Base-by-base conservation (phyloP, 2,797 vertebrate genomes). In the Mycteria americana region DNA sequence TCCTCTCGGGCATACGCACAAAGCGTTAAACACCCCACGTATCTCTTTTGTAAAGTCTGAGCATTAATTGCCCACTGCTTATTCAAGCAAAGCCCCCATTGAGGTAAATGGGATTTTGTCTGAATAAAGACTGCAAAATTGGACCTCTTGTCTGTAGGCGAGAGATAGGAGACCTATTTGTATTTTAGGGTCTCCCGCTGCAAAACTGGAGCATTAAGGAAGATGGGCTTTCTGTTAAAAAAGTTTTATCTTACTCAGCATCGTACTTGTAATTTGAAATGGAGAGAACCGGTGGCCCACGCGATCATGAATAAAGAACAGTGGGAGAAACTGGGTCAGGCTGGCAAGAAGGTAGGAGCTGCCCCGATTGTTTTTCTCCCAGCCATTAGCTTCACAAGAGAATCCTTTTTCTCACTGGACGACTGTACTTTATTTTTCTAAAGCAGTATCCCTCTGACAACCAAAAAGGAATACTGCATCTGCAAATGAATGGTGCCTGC, bases 281-380 rank as follows among this genome's bases (percentile, higher is more conserved):
- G 69, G 93, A 94, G 93, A 95, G 87, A 95, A 74, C 95, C 76
- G 72, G 62, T 91, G 94, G 92, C 92, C 95, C 96, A 92, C 79
- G 45, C 89, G 78, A 83, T 97, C 96, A 95, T 96, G 93, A 96
- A 97, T 97, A 97, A 97, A 97, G 95, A 97, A 96, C 95, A 97
- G 96, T 89, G 95, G 95, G 92, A 96, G 95, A 97, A 96, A 96
- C 59, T 96, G 95, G 96, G 95, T 97, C 95, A 96, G 95, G 67
- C 95, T 95, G 96, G 95, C 93, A 81, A 93, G 95, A 96, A 96
- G 96, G 96, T 94, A 93, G 92, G 91, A 97, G 93, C 96, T 94
- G 96, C 94, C 96, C 95, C 76, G 91, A 94, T 83, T 92, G 90
- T 92, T 94, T 92, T 87, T 92, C 93, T 89, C 95, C 37, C 81